Conservation (phyloP, 2,888 invertebrate genomes). For the Tortrix viridana region DNA sequence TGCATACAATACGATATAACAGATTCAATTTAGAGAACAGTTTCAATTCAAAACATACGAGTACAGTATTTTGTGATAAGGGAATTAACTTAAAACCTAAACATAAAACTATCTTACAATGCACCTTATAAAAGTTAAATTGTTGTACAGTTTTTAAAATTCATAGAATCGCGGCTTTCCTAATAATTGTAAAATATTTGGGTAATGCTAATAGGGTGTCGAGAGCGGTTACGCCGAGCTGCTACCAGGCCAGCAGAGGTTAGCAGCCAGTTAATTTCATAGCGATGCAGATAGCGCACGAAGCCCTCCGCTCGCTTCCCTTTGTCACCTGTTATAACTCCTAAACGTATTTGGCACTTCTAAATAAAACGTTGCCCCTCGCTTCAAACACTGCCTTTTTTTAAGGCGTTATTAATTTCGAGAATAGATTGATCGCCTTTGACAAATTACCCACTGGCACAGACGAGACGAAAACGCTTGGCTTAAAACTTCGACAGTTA, state of each 20-base stretch:
- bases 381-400: constrained; percentile 34
- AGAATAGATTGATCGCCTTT: constrained; percentile 48
- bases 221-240: constrained; percentile 54
- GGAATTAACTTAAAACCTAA: too few relatives aligned
- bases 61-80: too few relatives aligned
- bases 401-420: constrained; percentile 50
- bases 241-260: constrained; percentile 53
- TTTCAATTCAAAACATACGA: too few relatives aligned
- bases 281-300: constrained; percentile 78
- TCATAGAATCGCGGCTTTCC: too few relatives aligned
- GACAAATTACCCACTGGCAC: constrained; percentile 51
- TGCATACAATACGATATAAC: too few relatives aligned
- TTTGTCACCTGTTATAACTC: constrained; percentile 67
- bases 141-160: too few relatives aligned
- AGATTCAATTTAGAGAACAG: too few relatives aligned
- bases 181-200: constrained; percentile 6
- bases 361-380: constrained; percentile 20
- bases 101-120: too few relatives aligned
- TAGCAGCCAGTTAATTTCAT: constrained; percentile 71
- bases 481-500: background rate
- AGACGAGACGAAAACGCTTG: constrained; percentile 37
- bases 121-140: too few relatives aligned
- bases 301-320: constrained; percentile 55
- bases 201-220: constrained; percentile 34
- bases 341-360: constrained; percentile 41